phyloP scores from a whole-genome alignment of 2,797 vertebrate species.

The Pristis pectinata region DNA sequence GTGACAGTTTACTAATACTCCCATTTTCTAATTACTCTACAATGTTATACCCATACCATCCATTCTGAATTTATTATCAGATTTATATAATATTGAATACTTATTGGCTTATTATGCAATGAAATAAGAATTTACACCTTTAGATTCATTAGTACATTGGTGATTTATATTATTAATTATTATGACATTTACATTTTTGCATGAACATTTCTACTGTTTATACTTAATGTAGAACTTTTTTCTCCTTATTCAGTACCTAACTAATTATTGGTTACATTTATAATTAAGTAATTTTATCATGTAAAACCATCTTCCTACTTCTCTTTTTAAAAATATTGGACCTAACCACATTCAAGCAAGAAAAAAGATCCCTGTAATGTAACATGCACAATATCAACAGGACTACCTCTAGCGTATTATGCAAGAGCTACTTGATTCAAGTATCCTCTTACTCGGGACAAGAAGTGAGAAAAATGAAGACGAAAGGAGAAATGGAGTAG shows the following conservation, averaged over 20 bases:
- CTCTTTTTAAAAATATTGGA: background rate
- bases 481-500: background rate
- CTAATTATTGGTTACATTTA: background rate
- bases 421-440: background rate
- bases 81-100: background rate
- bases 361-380: background rate
- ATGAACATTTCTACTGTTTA: background rate
- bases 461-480: background rate
- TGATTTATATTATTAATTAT: background rate
- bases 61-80: background rate
- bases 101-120: background rate
- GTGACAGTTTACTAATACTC: background rate
- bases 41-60: background rate
- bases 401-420: background rate
- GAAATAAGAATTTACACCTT: background rate
- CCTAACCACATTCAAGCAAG: background rate
- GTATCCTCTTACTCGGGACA: background rate
- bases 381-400: background rate
- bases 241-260: background rate
- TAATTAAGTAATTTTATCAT: background rate
- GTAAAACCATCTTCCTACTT: background rate
- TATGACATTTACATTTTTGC: background rate
- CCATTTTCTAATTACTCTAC: background rate
- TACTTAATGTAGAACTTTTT: background rate
- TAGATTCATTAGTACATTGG: background rate